A percentile compares a stretch with the other conserved stretches of the same genome.
Evolutionary conservation across 2,888 invertebrate genomes (phyloP).

Genomic region (Phymatocera aterrima): DNA sequence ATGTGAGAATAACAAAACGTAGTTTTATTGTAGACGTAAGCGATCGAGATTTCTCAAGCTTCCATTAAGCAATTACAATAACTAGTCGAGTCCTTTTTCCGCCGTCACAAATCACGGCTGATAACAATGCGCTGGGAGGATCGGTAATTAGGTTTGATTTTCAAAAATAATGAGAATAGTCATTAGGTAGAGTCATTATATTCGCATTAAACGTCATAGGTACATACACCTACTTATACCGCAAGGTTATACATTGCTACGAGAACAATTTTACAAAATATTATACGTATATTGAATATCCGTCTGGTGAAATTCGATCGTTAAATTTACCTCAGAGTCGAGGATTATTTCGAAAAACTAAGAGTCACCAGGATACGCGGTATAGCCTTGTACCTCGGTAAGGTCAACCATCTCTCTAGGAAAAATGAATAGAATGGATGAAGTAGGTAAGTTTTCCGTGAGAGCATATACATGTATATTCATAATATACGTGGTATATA

Average conservation of each 20-base stretch:
- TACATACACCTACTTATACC: too few relatives aligned
- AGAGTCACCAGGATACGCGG: background rate
- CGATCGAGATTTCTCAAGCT: background rate
- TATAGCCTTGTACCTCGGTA: background rate
- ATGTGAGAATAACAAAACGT: background rate
- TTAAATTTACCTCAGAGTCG: background rate
- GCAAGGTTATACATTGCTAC: background rate
- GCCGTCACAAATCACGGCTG: background rate
- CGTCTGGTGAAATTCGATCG: background rate
- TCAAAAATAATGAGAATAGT: constrained; percentile 7
- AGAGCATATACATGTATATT: background rate
- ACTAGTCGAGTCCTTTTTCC: background rate
- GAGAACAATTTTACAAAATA: background rate
- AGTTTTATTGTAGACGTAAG: background rate
- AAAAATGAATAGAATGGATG: background rate
- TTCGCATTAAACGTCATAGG: constrained; percentile 33
- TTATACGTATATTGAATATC: background rate
- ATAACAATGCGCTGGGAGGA: background rate
- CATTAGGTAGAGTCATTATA: constrained; percentile 19
- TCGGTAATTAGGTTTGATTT: constrained; percentile 3
- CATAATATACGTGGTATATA: too few relatives aligned
- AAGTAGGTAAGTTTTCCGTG: background rate
- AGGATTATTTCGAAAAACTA: background rate
- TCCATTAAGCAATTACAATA: constrained; percentile 6
- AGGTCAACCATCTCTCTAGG: constrained; percentile 1